A percentile compares a stretch with the other conserved stretches of the same genome.
phyloP scores from a whole-genome alignment of 64 coral and sea anemone species.

The Porites lutea region DNA sequence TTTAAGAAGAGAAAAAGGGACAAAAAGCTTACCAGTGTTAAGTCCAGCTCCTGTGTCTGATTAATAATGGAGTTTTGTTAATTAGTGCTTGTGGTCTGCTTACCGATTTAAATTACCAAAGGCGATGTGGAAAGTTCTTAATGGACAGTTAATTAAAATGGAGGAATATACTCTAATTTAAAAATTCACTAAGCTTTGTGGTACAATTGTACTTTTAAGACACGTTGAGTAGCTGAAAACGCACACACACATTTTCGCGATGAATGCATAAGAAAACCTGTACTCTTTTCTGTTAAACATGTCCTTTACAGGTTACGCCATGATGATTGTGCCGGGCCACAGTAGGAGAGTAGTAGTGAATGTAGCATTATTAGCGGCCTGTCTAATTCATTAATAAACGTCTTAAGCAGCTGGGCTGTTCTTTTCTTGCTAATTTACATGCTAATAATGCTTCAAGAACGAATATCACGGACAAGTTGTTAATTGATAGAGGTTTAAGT shows the following conservation, averaged over 20 bases:
- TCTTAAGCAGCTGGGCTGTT: slow-evolving; percentile 11
- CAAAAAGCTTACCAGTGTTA: background rate
- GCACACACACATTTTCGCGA: background rate
- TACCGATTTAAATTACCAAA: slow-evolving; percentile 36
- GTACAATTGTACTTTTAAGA: background rate
- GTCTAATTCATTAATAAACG: slow-evolving; percentile 16
- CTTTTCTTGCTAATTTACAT: slow-evolving; percentile 47
- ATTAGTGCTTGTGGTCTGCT: slow-evolving; percentile 15
- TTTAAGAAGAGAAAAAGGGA: background rate
- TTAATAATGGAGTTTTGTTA: slow-evolving; percentile 40
- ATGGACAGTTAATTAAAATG: slow-evolving; percentile 56
- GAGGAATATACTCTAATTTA: slow-evolving; percentile 28
- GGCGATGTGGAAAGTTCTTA: slow-evolving; percentile 44
- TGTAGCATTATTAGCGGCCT: background rate
- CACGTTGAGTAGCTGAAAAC: background rate
- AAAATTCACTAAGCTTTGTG: background rate
- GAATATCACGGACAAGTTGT: slow-evolving; percentile 54
- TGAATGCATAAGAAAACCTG: too few relatives aligned
- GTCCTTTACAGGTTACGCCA: background rate
- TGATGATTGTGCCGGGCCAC: background rate
- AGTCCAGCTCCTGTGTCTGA: background rate
- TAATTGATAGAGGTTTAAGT: slow-evolving; percentile 62
- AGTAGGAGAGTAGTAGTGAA: background rate
- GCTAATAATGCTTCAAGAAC: slow-evolving; percentile 47
- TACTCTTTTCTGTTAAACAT: background rate